Evolutionary conservation across 2,888 invertebrate species (phyloP).

Genomic region (Malthinus seriepunctatus): DNA sequence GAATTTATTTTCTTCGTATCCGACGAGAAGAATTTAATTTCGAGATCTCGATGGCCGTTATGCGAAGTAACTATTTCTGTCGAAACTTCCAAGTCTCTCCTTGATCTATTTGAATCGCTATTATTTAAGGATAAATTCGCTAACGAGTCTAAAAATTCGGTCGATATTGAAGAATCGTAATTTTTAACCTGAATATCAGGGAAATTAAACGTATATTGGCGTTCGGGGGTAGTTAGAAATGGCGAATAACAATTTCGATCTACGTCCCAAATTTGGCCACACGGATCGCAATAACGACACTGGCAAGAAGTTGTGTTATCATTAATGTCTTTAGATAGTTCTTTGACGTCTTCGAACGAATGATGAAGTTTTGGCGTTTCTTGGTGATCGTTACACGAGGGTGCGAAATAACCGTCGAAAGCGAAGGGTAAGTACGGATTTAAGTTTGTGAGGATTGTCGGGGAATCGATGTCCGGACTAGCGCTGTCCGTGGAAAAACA

Average conservation of each 20-base stretch:
- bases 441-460: slow-evolving; percentile 10
- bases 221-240: slow-evolving; percentile 55
- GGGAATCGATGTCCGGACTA: slow-evolving; percentile 43
- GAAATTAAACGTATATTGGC: slow-evolving; percentile 27
- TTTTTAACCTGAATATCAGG: slow-evolving; percentile 36
- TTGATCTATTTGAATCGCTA: slow-evolving; percentile 12
- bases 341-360: slow-evolving; percentile 53
- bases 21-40: slow-evolving; percentile 76
- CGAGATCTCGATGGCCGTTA: slow-evolving; percentile 76
- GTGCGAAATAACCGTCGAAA: slow-evolving; percentile 12
- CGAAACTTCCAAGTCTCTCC: slow-evolving; percentile 64
- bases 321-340: slow-evolving; percentile 46
- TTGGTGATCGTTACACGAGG: slow-evolving; percentile 18
- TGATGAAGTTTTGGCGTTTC: slow-evolving; percentile 53
- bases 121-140: slow-evolving; percentile 29
- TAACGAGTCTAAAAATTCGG: slow-evolving; percentile 27
- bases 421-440: slow-evolving; percentile 15
- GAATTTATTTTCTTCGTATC: slow-evolving; percentile 48
- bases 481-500: slow-evolving; percentile 47
- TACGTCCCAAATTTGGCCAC: slow-evolving; percentile 75
- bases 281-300: slow-evolving; percentile 76
- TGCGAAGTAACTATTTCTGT: slow-evolving; percentile 78
- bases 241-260: slow-evolving; percentile 61
- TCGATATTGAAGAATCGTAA: slow-evolving; percentile 45
- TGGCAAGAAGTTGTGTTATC: slow-evolving; percentile 62